Base-by-base conservation (phyloP, 1,140 invertebrate genomes). In the Drosophila nannoptera region DNA sequence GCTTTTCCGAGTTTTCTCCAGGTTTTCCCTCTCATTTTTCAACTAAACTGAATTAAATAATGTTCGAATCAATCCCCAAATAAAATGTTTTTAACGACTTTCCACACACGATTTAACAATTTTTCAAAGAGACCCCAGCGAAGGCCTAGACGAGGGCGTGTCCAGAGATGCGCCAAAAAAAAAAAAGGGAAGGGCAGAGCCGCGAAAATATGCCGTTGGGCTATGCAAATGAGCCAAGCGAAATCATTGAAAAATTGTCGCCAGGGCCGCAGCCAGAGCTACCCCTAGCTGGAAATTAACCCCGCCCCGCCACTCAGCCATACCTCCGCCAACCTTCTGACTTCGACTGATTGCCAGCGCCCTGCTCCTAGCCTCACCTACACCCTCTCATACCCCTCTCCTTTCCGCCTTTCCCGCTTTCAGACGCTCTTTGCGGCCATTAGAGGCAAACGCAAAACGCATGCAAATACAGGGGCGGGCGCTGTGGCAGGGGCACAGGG, bases 221-320 rank as follows among this genome's bases (percentile, higher is more conserved):
- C 74, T 87, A 87, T 87, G 84, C 77, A 87, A 87, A 87, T 87
- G 74, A 87, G 81, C 62, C 76, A 88, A 87, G 22, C 22, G 81
- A 88, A 88, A 88, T 88, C 86, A 88, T 88, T 88, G 86, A 83
- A 88, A 87, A 88, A 88, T 88, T 88, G 86, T 88, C 86, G 77
- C 86, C 86, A 3, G 22, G 22, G 22, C 22, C 22, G 3, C 22
- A 22, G 22, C 22, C 22, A 69, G 58, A 68, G 40, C 40, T 14
- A 61, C 43, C 43, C 38, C 53, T 73, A 61, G 22, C 22, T 73
- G 46, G 69, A 73, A 80, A 73, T 48, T 73, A 73, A n/a, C 9
- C 0, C 49, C 11, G 33, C 45, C 46, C 49, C 33, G 8, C 11
- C 9, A 32, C 31, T 46, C 46, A n/a, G 9, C 22, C 14, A 14